Percentiles rank a stretch among this genome's conserved stretches.
phyloP scores from a whole-genome alignment of 2,888 invertebrate species.

The Drosophila anceps region DNA sequence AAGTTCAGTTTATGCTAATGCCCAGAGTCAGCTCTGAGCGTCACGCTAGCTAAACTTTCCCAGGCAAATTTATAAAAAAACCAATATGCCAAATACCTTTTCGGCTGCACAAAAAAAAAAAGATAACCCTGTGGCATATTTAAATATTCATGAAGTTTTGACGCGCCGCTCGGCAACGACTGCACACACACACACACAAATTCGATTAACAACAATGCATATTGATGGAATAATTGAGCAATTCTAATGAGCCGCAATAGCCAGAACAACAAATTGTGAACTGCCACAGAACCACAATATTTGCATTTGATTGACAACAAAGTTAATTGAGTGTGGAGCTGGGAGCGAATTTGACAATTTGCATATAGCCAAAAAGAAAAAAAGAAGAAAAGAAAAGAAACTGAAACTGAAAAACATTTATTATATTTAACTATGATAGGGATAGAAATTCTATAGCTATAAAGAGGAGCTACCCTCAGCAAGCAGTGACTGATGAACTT shows the following conservation, averaged over 20 bases:
- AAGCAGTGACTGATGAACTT: constrained; percentile 62
- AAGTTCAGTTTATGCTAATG: constrained; percentile 33
- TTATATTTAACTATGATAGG: constrained; percentile 66
- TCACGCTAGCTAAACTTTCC: constrained; percentile 69
- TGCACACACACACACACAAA: constrained; percentile 48
- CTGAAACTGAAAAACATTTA: constrained; percentile 67
- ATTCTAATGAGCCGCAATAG: constrained; percentile 79
- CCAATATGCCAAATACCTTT: constrained; percentile 14
- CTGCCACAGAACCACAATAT: constrained; percentile 70
- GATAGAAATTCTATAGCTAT: not conserved
- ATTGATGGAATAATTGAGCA: constrained; percentile 84
- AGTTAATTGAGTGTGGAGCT: constrained; percentile 81
- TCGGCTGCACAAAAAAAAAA: not conserved
- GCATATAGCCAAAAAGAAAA: constrained; percentile 51
- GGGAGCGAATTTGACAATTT: constrained; percentile 52
- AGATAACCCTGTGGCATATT: constrained; percentile 48
- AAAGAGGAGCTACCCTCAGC: constrained; percentile 9
- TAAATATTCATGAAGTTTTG: constrained; percentile 77
- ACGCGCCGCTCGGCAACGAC: constrained; percentile 20
- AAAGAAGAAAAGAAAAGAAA: constrained; percentile 1
- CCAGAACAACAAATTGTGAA: constrained; percentile 65
- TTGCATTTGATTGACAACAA: constrained; percentile 81
- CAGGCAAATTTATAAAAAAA: constrained; percentile 50
- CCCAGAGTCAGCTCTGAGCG: constrained; percentile 12
- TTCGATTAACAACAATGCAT: constrained; percentile 79